Base-by-base conservation (phyloP, 2,113 vertebrate species). In the Halcyon senegalensis region DNA sequence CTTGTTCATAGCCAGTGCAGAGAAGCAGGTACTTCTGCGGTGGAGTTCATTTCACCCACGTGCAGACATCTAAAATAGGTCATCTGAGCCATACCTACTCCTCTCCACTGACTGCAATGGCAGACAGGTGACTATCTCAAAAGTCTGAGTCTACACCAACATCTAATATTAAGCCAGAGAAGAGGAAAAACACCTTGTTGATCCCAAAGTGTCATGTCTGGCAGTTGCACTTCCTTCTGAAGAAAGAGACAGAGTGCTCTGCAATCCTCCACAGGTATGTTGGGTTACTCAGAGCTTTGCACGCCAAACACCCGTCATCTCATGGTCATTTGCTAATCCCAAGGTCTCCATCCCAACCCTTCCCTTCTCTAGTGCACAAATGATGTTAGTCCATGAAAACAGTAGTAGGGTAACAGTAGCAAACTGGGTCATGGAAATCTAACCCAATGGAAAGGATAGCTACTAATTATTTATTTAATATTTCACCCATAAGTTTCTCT, bases 71-170 rank as follows among this genome's bases (percentile, higher is more conserved):
- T 59, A 35, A 89, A 89, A 63, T 51, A 87, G 84, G 64, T 91
- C 81, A 78, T 11, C 81, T 70, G 77, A 58, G 76, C 64, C 43
- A 16, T 5, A 7, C 43, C 37, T 25, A 4, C 43, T 53, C n/a
- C 56, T 75, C 62, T 77, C 60, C 1, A 0, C 48, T n/a, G n/a
- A 31, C 39, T 2, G 0, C 2, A 2, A 46, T 2, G 9, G 56
- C 80, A 80, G 50, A 43, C 0, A 0, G 50, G 37, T 63, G 69
- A 78, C 64, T 66, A 70, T 9, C 66, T 75, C 60, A n/a, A 31
- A 75, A 46, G 25, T 50, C 69, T 59, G 19, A 2, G 1, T 89
- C 46, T 50, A 19, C 62, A 51, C 16, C 30, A 51, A 13, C 11
- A 33, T 18, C 41, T 80, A 51, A 24, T 44, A 62, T 33, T 60